phyloP scores from a whole-genome alignment of 1,140 invertebrate genomes.

The Ditylenchus dipsaci region DNA sequence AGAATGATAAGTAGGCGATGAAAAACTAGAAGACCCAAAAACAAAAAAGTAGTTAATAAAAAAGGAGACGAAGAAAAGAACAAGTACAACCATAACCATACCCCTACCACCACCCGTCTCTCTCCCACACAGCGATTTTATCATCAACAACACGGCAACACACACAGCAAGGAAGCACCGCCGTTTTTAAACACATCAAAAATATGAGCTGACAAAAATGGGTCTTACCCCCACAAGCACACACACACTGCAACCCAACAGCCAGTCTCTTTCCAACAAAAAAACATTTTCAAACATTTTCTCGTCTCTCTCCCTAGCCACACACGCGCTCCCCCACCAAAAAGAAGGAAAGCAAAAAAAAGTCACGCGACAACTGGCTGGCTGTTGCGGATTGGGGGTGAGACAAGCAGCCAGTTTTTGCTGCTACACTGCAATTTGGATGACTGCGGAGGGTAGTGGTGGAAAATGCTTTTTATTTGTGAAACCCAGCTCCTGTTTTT shows the following conservation, averaged over 20 bases:
- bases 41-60: no score
- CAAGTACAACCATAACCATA: neutral
- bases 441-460: no score
- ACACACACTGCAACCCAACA: neutral
- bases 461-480: no score
- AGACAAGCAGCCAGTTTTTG: no score
- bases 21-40: no score
- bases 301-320: neutral
- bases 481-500: no score
- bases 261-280: slow-evolving; percentile 2
- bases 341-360: neutral
- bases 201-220: neutral
- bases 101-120: no score
- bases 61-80: neutral
- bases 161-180: neutral
- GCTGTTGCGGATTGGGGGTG: neutral
- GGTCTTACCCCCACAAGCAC: neutral
- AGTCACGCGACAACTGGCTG: slow-evolving; percentile 4
- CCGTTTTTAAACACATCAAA: neutral
- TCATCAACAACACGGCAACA: no score
- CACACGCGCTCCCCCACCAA: neutral
- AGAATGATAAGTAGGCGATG: no score
- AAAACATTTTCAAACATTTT: neutral
- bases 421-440: no score
- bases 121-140: no score